These are phyloP conservation scores for Mystacornis crossleyi DNA, from an alignment of 2,113 vertebrate species.

Conservation along the genomic window DNA sequence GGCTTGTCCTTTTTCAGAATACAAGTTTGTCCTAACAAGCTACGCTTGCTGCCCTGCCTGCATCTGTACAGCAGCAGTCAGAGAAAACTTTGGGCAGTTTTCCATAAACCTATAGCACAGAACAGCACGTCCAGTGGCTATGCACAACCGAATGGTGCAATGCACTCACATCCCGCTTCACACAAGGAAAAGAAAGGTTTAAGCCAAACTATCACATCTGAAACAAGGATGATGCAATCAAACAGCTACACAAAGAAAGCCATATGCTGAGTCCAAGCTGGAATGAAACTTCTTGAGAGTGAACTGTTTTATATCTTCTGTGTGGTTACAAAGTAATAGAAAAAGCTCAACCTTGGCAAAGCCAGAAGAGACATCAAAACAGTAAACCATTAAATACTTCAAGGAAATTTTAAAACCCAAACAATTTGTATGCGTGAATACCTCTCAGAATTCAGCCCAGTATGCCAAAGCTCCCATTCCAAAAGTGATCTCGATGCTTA, in stretches of 20 bases:
- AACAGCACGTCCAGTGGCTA: neutral
- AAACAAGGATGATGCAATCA: neutral
- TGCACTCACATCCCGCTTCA: neutral
- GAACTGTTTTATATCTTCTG: neutral
- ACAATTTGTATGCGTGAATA: neutral
- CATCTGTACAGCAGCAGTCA: neutral
- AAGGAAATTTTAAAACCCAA: neutral
- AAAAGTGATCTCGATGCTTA: neutral
- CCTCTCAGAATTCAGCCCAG: neutral
- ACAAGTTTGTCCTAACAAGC: fast-evolving
- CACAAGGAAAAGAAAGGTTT: neutral
- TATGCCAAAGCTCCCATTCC: neutral
- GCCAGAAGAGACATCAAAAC: neutral
- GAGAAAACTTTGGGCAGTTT: neutral
- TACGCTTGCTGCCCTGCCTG: neutral
- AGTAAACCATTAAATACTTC: neutral
- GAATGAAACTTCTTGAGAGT: neutral
- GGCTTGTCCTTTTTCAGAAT: neutral
- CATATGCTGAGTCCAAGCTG: neutral
- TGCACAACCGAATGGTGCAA: fast-evolving
- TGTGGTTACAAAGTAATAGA: neutral
- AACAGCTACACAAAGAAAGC: neutral
- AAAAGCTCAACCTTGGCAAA: neutral
- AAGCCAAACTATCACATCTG: neutral
- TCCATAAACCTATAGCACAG: neutral